Evolutionary conservation across 2,888 invertebrate species (phyloP), one percentile per base, ranked within the genome.

Genomic region (Ceriagrion tenellum): DNA sequence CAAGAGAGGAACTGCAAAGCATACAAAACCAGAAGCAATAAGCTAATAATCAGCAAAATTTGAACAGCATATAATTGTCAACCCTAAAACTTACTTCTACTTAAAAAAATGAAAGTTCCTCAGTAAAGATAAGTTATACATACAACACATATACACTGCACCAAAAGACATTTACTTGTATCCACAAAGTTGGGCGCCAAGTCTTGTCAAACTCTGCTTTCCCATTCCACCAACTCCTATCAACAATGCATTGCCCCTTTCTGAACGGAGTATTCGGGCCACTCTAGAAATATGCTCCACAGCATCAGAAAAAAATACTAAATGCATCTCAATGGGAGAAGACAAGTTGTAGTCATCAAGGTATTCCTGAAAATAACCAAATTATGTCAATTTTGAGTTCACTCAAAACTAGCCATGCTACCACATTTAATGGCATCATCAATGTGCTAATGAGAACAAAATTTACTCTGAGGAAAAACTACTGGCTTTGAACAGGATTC

Each of bases 191-290:
- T 98, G 98, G 0, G 99, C 98, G 0, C 99, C 98, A 20, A 99
- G 97, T 93, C 98, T 98, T 0, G 99, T 99, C 74, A 99, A 97
- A 95, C 99, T 99, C 96, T 99, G 98, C 95, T 99, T 98, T 95
- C 99, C 99, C 97, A 99, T 98, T 88, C 99, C 99, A 12, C 99
- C 99, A 0, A 99, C 98, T 0, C 99, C 99, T 55, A 99, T 99
- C 96, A 99, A 97, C 88, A 99, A 97, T 40, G 98, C 98, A 97
- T 99, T 99, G 13, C 99, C 99, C 74, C 99, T 97, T 97, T 99
- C 99, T 18, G 98, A 98, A 26, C 99, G 97, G 96, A 99, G 97
- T 95, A 99, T 98, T 81, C 99, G 98, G 0, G 99, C 98, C 95
- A 99, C 97, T 59, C 99, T 97, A n/a, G 98, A 98, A 95, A 98